Evolutionary conservation across 2,888 invertebrate species (phyloP).

Genomic region (Hydraecia micacea): DNA sequence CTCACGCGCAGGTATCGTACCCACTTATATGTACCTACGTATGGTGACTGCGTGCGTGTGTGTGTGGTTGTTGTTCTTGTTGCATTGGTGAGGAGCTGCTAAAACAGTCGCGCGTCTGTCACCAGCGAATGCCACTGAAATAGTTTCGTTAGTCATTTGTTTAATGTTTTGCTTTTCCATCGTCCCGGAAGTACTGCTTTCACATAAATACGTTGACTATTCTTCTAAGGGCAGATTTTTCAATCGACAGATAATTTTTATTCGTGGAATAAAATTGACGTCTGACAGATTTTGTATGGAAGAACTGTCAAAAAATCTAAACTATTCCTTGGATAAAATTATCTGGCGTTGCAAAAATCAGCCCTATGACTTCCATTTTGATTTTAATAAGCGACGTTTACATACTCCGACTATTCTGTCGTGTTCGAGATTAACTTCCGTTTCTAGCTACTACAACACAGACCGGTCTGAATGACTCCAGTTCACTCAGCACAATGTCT

Average conservation of each 20-base stretch:
- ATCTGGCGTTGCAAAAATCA: no score
- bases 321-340: no score
- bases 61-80: slow-evolving; percentile 14
- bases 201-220: neutral
- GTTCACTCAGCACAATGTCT: neutral
- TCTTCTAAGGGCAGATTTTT: neutral
- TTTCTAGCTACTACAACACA: neutral
- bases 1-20: slow-evolving; percentile 27
- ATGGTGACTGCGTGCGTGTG: neutral
- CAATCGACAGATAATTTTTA: no score
- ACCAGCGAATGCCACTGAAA: slow-evolving; percentile 15
- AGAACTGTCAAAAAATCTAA: no score
- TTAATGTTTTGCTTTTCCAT: neutral
- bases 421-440: neutral
- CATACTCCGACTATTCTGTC: neutral
- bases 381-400: neutral
- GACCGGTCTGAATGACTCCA: neutral
- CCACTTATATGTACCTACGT: neutral
- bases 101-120: slow-evolving; percentile 8
- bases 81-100: slow-evolving; percentile 23
- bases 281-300: no score
- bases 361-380: neutral
- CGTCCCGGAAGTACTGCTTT: neutral
- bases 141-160: slow-evolving; percentile 20
- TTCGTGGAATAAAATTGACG: no score